Evolutionary conservation across 2,797 vertebrate genomes (phyloP), one percentile per base, ranked within the genome.

Genomic region (Hydrocynus forskahlii): DNA sequence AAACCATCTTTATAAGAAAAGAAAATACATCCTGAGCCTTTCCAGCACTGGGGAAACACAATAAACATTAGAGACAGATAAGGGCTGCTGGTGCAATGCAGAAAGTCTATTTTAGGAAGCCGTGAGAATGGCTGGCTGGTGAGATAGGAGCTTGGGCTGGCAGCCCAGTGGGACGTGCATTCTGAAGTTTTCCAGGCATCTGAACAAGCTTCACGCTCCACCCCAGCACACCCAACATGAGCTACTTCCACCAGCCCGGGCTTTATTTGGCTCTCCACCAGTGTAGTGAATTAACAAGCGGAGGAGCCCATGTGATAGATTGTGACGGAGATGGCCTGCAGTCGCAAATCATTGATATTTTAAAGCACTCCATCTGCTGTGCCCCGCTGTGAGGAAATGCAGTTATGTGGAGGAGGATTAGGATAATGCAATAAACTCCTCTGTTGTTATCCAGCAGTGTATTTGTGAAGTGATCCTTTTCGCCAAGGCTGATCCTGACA

Each of bases 41-140:
- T 54, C 23, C 38, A 6, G 52, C 23, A 21, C 43, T 25, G 68
- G 77, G 63, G 35, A 79, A 82, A 79, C 66, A 79, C 35, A 74
- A 77, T 78, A 83, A 87, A 55, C 72, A 68, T 45, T 78, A 75
- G 59, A 87, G 73, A 48, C 29, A 72, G 76, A 82, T 78, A 78
- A 74, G 67, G 79, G 57, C 52, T 5, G 29, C 84, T 94, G 92
- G 90, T 91, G 94, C 93, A 94, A 92, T 94, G 93, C 93, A 93
- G 93, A 89, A 89, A 90, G 91, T 90, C 92, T 94, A 93, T 94
- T 95, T 95, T 91, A 89, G 92, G 93, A 92, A 86, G 88, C 86
- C 83, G 71, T 86, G 91, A 87, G 85, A 75, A 83, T 79, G 89
- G 88, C 86, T 89, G 84, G 86, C 45, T 64, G 72, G 69, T 45